Evolutionary conservation across 2,113 vertebrate genomes (phyloP).

Genomic region (Carassius carassius): DNA sequence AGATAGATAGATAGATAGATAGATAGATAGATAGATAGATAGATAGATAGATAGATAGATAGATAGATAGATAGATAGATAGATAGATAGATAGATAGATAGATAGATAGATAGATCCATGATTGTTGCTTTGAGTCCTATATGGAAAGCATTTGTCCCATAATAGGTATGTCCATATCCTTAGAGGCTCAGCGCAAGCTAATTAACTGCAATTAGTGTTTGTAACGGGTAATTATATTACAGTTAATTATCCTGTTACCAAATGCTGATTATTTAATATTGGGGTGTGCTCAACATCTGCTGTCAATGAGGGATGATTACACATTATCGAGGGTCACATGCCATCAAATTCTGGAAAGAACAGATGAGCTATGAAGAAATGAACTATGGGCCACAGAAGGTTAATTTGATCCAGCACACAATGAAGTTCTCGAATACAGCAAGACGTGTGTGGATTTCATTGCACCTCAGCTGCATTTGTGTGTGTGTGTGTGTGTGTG

Average conservation of each 20-base stretch:
- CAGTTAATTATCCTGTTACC: slow-evolving; percentile 57
- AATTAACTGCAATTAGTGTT: slow-evolving; percentile 57
- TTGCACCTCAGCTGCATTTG: slow-evolving; percentile 31
- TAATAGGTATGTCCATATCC: slow-evolving; percentile 24
- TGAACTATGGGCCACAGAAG: slow-evolving; percentile 42
- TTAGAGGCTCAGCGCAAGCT: slow-evolving; percentile 31
- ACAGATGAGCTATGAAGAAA: slow-evolving; percentile 42
- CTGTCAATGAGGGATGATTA: slow-evolving; percentile 45
- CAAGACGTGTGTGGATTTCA: slow-evolving; percentile 13
- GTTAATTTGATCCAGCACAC: slow-evolving; percentile 43
- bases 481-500: slow-evolving; percentile 32
- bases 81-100: neutral
- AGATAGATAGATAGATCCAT: neutral
- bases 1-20: neutral
- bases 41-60: neutral
- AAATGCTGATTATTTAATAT: slow-evolving; percentile 57
- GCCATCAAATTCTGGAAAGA: slow-evolving; percentile 40
- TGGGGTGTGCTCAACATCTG: slow-evolving; percentile 35
- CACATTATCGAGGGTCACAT: slow-evolving; percentile 25
- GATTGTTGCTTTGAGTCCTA: neutral
- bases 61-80: neutral
- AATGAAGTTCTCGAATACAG: slow-evolving; percentile 26
- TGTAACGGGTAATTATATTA: slow-evolving; percentile 55
- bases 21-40: neutral
- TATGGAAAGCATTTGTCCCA: slow-evolving; percentile 25